Evolutionary conservation across 1,140 invertebrate genomes (phyloP), one percentile per base, ranked within the genome.

Genomic region (Macrosteles quadrilineatus): DNA sequence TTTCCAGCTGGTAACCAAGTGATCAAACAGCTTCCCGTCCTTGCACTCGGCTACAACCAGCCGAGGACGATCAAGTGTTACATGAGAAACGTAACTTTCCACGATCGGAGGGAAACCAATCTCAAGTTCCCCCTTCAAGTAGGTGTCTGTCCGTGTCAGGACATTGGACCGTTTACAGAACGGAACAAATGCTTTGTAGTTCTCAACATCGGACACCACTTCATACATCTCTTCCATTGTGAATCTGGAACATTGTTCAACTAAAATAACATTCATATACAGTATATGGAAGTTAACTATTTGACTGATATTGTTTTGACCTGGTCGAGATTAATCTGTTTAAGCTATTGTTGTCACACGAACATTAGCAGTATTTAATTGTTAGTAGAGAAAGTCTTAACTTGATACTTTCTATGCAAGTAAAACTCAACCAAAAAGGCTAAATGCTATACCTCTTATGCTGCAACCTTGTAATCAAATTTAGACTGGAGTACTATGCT

Each of bases 171-270:
- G 89, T 77, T 91, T 95, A 78, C 98, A 99, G 85, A 96, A 99
- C 25, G 98, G 97, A 0, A 99, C 87, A 83, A 99, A 99, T 73
- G 90, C 81, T 75, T 91, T 87, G 78, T 99, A 99, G 77, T 92
- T 89, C 75, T 88, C 89, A 3, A 98, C 93, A 81, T 96, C 93
- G 0, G 94, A 85, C 0, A 99, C 97, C 11, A 99, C 94, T 69
- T 87, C 83, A 81, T 88, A 99, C 89, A 99, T 97, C 84, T 98
- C 92, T 40, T 97, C 90, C 88, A 94, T 94, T 14, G 95, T 91
- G 83, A 94, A 98, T 36, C 97, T 98, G 82, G 6, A 84, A 81
- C n/a, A n/a, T n/a, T n/a, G n/a, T n/a, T n/a, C n/a, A n/a, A n/a
- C n/a, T n/a, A 71, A 74, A 74, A 71, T 57, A 69, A 71, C 23